Percentiles rank a stretch among this genome's conserved stretches.
These are phyloP conservation scores for Betta splendens DNA, from an alignment of 2,797 vertebrate genomes.

Conservation along the genomic window DNA sequence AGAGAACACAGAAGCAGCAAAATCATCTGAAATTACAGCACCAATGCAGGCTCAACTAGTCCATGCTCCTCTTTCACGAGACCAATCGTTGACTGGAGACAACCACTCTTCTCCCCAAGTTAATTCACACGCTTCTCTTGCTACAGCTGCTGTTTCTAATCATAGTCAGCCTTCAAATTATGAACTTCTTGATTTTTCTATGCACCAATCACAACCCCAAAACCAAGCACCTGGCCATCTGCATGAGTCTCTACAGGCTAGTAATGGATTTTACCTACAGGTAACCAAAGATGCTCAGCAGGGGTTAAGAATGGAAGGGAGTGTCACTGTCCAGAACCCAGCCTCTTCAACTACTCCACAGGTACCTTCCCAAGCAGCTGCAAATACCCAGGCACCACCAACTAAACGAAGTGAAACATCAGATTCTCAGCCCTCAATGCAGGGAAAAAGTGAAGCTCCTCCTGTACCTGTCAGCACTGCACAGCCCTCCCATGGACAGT, in stretches of 20 bases:
- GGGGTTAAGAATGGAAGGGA: constrained; percentile 62
- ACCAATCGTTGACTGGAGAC: constrained; percentile 61
- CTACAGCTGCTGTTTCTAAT: constrained; percentile 69
- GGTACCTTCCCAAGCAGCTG: constrained; percentile 51
- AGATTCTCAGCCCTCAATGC: constrained; percentile 44
- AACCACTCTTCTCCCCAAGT: constrained; percentile 55
- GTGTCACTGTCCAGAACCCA: constrained; percentile 46
- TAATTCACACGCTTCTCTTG: constrained; percentile 64
- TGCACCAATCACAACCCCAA: constrained; percentile 80
- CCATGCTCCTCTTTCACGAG: constrained; percentile 67
- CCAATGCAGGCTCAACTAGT: constrained; percentile 65
- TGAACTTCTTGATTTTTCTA: constrained; percentile 87
- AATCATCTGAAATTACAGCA: constrained; percentile 59
- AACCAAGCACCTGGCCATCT: constrained; percentile 68
- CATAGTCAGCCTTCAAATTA: constrained; percentile 78
- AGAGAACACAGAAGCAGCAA: constrained; percentile 71
- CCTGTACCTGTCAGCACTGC: constrained; percentile 44
- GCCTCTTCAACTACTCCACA: constrained; percentile 46
- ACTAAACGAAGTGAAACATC: constrained; percentile 49
- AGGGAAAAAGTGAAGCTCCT: constrained; percentile 47
- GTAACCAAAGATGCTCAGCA: constrained; percentile 89
- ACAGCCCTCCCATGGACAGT: constrained; percentile 43
- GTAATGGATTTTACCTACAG: constrained; percentile 93
- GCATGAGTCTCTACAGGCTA: constrained; percentile 69
- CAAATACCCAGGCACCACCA: constrained; percentile 39